Evolutionary conservation across 23 tunicate species (phyloP), one percentile per base, ranked within the genome.

Genomic region (Styela clava): DNA sequence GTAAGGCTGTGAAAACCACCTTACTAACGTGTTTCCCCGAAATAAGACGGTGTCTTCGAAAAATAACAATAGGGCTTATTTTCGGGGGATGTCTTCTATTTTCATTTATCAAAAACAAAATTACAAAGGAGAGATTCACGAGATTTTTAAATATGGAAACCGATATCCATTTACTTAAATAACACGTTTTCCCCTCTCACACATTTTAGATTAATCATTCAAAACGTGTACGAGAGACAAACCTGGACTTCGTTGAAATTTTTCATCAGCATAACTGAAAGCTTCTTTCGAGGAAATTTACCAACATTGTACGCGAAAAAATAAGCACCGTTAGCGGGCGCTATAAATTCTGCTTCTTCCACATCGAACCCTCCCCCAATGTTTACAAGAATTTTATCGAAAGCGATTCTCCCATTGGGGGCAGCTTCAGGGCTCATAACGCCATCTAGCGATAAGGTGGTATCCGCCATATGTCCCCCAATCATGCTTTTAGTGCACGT

Each of bases 241-340:
- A 89, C 95, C 88, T 89, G 95, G 68, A 89, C 82, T 52, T 78
- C 79, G 69, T 85, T 89, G 52, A 85, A 83, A 61, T 89, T 89
- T 74, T 89, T 89, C 83, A 89, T 81, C 64, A 89, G 72, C 68
- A 87, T 72, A 2, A 89, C 95, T 27, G 95, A 89, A 25, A 89
- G 79, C 74, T 81, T 89, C 89, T 81, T 89, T 2, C 69, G 68
- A 25, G 95, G 95, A 82, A 78, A 89, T 77, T 89, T 89, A 52
- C 95, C 95, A 0, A 89, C 95, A 7, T 88, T 89, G 79, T 69
- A 89, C 61, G 86, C 44, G 44, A 89, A 89, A 35, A 34, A 89
- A 34, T 85, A 89, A 33, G 81, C 64, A 0, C 95, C 95, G 84
- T 64, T 65, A 52, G 84, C 27, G n/a, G 95, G 95, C 86, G 95